phyloP scores from a whole-genome alignment of 2,113 vertebrate genomes.

The Boulengeromyrus knoepffleri region DNA sequence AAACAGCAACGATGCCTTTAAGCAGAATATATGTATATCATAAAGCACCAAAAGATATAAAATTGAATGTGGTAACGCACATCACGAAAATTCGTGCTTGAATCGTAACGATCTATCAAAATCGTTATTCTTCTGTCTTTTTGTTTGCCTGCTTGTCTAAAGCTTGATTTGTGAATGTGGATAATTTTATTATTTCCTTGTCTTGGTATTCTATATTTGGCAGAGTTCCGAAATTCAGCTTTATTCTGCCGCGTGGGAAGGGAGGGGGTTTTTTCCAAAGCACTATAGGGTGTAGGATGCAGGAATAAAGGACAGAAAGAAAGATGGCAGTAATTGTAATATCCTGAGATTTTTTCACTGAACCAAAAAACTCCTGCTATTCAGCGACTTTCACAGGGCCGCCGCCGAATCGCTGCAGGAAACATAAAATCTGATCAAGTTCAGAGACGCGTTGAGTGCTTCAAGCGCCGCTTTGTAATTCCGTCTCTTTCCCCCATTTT shows the following conservation, averaged over 20 bases:
- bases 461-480: conserved; percentile 87
- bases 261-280: conserved; percentile 47
- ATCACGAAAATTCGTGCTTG: background rate
- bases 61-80: background rate
- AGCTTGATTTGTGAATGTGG: background rate
- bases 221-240: conserved; percentile 47
- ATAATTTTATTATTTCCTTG: conserved; percentile 35
- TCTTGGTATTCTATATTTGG: conserved; percentile 47
- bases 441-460: conserved; percentile 85
- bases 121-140: background rate
- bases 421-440: conserved; percentile 95
- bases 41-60: background rate
- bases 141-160: background rate
- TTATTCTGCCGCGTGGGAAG: conserved; percentile 47
- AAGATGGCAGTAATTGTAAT: conserved; percentile 80
- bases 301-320: conserved; percentile 70
- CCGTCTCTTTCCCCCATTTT: conserved; percentile 62
- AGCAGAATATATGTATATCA: background rate
- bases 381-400: conserved; percentile 70
- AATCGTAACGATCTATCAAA: background rate
- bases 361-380: conserved; percentile 63
- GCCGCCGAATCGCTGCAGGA: conserved; percentile 88
- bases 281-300: conserved; percentile 64
- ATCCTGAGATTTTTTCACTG: conserved; percentile 66
- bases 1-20: background rate